Conservation (phyloP, 2,888 invertebrate species). For the Volucella inanis region DNA sequence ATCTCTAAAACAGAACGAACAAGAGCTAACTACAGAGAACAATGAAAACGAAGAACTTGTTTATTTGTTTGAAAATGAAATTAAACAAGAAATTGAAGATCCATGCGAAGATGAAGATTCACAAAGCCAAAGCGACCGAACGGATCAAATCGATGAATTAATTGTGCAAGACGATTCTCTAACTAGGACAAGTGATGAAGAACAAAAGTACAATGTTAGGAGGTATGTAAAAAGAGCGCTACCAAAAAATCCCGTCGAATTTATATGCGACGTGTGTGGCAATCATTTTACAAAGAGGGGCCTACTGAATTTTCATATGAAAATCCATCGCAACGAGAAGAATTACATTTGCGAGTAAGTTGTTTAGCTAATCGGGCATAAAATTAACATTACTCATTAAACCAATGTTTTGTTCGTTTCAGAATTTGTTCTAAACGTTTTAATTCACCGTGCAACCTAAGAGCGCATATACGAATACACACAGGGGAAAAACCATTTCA, state of each 20-base stretch:
- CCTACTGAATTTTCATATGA: slow-evolving; percentile 76
- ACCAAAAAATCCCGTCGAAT: slow-evolving; percentile 20
- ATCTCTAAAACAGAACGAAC: slow-evolving; percentile 38
- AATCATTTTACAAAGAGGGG: slow-evolving; percentile 76
- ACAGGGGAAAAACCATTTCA: slow-evolving; percentile 82
- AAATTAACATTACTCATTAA: neutral
- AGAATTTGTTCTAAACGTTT: slow-evolving; percentile 81
- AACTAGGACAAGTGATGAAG: slow-evolving; percentile 40
- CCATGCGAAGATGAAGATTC: slow-evolving; percentile 24
- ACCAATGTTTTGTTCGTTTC: slow-evolving; percentile 6
- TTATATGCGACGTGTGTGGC: slow-evolving; percentile 76
- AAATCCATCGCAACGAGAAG: slow-evolving; percentile 78
- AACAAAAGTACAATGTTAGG: slow-evolving; percentile 37
- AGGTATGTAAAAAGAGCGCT: slow-evolving; percentile 6
- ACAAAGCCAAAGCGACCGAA: slow-evolving; percentile 32
- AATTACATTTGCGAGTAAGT: slow-evolving; percentile 81
- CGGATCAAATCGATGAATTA: slow-evolving; percentile 37
- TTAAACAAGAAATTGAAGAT: slow-evolving; percentile 57
- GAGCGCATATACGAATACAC: slow-evolving; percentile 82
- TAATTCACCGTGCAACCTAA: slow-evolving; percentile 80
- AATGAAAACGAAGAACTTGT: slow-evolving; percentile 56
- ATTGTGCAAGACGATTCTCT: slow-evolving; percentile 26
- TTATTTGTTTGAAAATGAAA: slow-evolving; percentile 55
- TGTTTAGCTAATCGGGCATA: neutral
- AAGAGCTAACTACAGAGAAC: slow-evolving; percentile 17